Evolutionary conservation across 2,888 invertebrate species (phyloP), one percentile per base, ranked within the genome.

Genomic region (Agonopterix subpropinquella): DNA sequence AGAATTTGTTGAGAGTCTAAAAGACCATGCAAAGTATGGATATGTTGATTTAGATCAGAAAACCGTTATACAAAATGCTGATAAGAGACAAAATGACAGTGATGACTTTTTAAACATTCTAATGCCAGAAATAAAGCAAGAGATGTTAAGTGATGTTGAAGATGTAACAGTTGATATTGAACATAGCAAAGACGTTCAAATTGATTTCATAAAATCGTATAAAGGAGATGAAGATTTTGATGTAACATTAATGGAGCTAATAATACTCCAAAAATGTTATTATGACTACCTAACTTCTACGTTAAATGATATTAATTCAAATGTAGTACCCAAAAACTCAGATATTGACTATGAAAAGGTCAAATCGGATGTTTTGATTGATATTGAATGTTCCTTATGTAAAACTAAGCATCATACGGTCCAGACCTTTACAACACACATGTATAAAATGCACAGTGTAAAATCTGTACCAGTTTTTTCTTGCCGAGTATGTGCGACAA

Each of bases 191-290:
- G 47, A 52, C 8, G 54, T 53, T 36, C 53, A 53, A 39, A 18
- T 55, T n/a, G 64, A 68, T 44, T 47, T 65, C 18, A 52, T 60
- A 28, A 72, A 69, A 52, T 59, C 61, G 11, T 88, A 87, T 52
- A 70, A 70, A 56, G 88, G 88, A 0, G 73, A 78, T 47, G 76
- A 81, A 57, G 88, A 89, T 50, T 87, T 85, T 64, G 89, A 90
- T 65, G 70, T 87, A 1, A 86, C 89, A 11, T 61, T 77, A 28
- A 74, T 79, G 39, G 89, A 90, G 58, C 56, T 89, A 11, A 67
- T 89, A n/a, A 53, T 85, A 5, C 55, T 89, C 28, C 77, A 88
- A 43, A 77, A 80, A 55, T 77, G 78, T 53, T 89, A 85, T 54
- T 77, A 70, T 58, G 80, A 89, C 11, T 89, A 89, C 57, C 58